Evolutionary conservation across 2,113 vertebrate genomes (phyloP).

Genomic region (Chascanopsetta lugubris): DNA sequence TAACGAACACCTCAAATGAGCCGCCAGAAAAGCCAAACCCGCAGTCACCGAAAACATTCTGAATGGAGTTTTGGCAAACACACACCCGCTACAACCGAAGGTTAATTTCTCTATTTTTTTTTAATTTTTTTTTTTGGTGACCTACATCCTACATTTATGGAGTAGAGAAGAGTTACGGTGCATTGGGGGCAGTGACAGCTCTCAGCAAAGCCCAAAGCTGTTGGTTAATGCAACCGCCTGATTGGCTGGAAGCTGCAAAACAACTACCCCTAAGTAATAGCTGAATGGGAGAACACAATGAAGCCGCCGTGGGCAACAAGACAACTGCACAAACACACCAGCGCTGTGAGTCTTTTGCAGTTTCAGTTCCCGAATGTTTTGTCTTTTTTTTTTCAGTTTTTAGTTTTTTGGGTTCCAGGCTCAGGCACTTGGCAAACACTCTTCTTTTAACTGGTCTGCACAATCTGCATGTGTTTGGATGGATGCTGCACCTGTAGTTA

Average conservation of each 20-base stretch:
- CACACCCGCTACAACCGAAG: slow-evolving; percentile 18
- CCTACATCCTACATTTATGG: slow-evolving; percentile 48
- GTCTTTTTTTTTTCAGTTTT: no score
- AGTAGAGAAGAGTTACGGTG: slow-evolving; percentile 28
- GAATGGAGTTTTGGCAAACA: slow-evolving; percentile 22
- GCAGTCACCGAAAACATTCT: slow-evolving; percentile 20
- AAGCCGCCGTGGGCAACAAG: slow-evolving; percentile 66
- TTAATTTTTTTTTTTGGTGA: slow-evolving; percentile 43
- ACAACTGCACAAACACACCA: slow-evolving; percentile 64
- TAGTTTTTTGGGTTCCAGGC: no score
- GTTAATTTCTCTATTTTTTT: slow-evolving; percentile 40
- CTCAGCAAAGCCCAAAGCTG: slow-evolving; percentile 71
- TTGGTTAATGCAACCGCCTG: slow-evolving; percentile 72
- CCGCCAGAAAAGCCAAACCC: slow-evolving; percentile 11
- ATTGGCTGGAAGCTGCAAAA: slow-evolving; percentile 72
- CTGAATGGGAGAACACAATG: slow-evolving; percentile 67
- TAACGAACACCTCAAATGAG: slow-evolving; percentile 16
- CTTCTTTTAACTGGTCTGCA: slow-evolving; percentile 15
- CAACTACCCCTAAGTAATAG: slow-evolving; percentile 64
- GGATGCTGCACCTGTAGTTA: no score
- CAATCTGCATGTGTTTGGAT: not conserved
- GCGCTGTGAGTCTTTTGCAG: slow-evolving; percentile 41
- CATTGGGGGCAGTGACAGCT: slow-evolving; percentile 51
- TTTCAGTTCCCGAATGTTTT: slow-evolving; percentile 35
- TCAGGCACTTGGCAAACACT: slow-evolving; percentile 28